These are phyloP conservation scores for Spisula subtruncata DNA, from an alignment of 2,888 invertebrate genomes.

Conservation along the genomic window DNA sequence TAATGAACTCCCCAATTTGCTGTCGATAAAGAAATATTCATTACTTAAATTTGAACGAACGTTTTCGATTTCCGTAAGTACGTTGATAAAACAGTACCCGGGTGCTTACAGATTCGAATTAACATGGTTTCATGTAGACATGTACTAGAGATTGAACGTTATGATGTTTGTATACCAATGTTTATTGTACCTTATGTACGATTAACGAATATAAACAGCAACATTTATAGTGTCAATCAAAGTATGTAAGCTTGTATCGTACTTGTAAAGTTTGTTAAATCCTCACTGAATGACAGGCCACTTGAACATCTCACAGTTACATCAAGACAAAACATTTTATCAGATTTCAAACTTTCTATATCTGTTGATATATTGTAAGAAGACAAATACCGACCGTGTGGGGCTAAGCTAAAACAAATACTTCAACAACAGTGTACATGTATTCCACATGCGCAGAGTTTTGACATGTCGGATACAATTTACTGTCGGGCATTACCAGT, in stretches of 20 bases:
- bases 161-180: constrained; percentile 11
- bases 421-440: constrained; percentile 32
- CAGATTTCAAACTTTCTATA: constrained; percentile 28
- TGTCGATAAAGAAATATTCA: too few relatives aligned
- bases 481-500: background rate
- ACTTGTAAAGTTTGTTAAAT: constrained; percentile 50
- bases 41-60: too few relatives aligned
- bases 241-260: constrained; percentile 26
- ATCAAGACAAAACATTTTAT: constrained; percentile 4
- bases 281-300: constrained; percentile 35
- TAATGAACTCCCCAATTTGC: too few relatives aligned
- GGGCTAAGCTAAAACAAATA: constrained; percentile 53
- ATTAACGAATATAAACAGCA: constrained; percentile 49
- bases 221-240: constrained; percentile 50
- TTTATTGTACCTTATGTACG: constrained; percentile 34
- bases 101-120: background rate
- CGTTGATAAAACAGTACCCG: too few relatives aligned
- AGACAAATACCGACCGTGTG: constrained; percentile 38
- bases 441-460: background rate
- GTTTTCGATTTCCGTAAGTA: too few relatives aligned
- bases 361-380: constrained; percentile 28
- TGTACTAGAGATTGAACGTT: background rate
- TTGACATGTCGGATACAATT: background rate
- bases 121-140: background rate
- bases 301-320: constrained; percentile 34